These are phyloP conservation scores for Rhodeus uyekii DNA, from an alignment of 2,797 vertebrate genomes.

Conservation along the genomic window DNA sequence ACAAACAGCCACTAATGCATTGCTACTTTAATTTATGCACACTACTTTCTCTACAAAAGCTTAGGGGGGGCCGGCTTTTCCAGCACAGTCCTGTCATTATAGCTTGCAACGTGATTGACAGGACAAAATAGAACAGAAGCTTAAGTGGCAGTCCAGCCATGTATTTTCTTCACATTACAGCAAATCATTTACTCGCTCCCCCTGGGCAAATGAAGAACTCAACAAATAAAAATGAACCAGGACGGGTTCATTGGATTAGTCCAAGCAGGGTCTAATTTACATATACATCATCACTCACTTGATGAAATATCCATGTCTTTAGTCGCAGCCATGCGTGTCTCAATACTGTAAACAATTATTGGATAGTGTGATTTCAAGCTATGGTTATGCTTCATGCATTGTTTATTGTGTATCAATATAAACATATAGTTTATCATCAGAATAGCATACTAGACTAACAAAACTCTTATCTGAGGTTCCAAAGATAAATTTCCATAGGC, in stretches of 20 bases:
- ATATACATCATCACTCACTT: constrained; percentile 19
- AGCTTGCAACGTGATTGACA: constrained; percentile 32
- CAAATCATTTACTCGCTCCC: constrained; percentile 27
- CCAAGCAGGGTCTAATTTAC: constrained; percentile 26
- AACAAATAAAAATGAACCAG: constrained; percentile 9
- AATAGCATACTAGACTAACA: background rate
- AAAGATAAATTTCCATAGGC: background rate
- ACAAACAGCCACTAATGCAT: constrained; percentile 12
- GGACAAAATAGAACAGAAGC: constrained; percentile 9
- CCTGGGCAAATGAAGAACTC: constrained; percentile 18
- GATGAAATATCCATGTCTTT: constrained; percentile 9
- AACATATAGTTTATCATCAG: constrained; percentile 22
- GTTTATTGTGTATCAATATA: constrained; percentile 3
- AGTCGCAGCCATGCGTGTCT: background rate
- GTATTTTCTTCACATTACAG: constrained; percentile 30
- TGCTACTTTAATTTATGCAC: constrained; percentile 23
- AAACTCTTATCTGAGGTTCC: background rate
- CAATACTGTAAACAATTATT: constrained; percentile 3
- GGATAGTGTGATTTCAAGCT: constrained; percentile 7
- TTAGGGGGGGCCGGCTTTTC: background rate
- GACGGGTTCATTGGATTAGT: constrained; percentile 28
- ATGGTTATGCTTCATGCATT: constrained; percentile 4
- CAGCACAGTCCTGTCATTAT: constrained; percentile 19
- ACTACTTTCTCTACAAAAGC: background rate
- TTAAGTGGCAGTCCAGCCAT: constrained; percentile 17